Evolutionary conservation across 2,113 vertebrate genomes (phyloP), one percentile per base, ranked within the genome.

Genomic region (Semicossyphus pulcher): DNA sequence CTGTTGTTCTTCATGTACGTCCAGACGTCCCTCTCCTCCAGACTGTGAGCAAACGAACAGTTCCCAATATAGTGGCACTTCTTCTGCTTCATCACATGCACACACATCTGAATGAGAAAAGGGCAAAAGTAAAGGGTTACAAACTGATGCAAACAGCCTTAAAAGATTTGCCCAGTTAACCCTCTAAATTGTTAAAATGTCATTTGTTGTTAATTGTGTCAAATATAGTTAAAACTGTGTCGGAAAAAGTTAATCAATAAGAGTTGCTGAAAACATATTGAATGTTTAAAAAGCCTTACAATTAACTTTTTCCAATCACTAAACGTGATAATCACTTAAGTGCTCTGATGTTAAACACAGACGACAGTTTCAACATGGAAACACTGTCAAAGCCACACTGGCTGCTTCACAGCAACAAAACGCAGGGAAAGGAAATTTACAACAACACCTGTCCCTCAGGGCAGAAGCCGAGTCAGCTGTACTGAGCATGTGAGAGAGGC

Each of bases 1-100:
- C 96, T 98, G 88, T 98, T 99, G 89, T 99, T 98, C 86, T 99
- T 99, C 98, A 99, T 99, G 93, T 98, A 99, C 0, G 97, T 99
- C 98, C 98, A 99, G 80, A 98, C 95, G 78, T 99, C 97, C 85
- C 97, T 93, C 83, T 99, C 97, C 91, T 99, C 98, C 0, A 96
- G 93, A 89, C 96, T 99, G 93, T 99, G 98, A 4, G 98, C 97
- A 1, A 99, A 99, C 10, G 97, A 98, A 88, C 98, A 99, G 90
- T 98, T 99, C 61, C 97, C 97, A 85, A 98, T 97, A 18, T 99
- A 99, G 88, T 98, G 97, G 88, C 97, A 99, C 83, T 99, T 99
- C 90, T 97, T 97, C 88, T 97, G 96, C 29, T 99, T 99, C 93
- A 98, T 97, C 63, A 97, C 96, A 16, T 99, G 97, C 86, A 98